Percentiles rank a stretch among this genome's conserved stretches.
These are phyloP conservation scores for Berghia stephanieae DNA, from an alignment of 1,140 invertebrate genomes.

Conservation along the genomic window DNA sequence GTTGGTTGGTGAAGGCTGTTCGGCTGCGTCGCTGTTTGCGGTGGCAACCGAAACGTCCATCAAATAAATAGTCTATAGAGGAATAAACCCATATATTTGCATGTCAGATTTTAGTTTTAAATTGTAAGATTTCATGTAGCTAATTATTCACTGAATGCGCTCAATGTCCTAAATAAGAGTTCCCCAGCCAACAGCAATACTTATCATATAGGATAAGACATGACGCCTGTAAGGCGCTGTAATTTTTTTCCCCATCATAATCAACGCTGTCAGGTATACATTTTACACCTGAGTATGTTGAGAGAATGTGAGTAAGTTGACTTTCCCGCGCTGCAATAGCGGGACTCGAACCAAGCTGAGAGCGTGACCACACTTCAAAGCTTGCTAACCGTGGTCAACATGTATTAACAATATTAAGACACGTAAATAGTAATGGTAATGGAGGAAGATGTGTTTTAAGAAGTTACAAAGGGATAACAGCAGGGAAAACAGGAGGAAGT, in stretches of 20 bases:
- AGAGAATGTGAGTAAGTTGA: not conserved
- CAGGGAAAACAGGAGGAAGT: no score
- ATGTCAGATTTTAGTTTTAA: not conserved
- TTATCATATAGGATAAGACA: no score
- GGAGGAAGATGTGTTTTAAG: not conserved
- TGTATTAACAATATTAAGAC: no score
- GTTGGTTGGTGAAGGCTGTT: constrained; percentile 92
- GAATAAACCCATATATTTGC: not conserved
- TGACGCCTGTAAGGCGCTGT: no score
- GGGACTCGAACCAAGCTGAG: no score
- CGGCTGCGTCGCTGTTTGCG: constrained; percentile 90
- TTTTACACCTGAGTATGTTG: no score
- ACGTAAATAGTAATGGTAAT: not conserved
- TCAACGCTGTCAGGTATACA: not conserved
- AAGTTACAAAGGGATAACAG: not conserved
- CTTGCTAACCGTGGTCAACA: no score
- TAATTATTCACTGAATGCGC: not conserved
- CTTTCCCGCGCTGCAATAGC: no score
- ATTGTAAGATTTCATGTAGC: not conserved
- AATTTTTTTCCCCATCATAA: not conserved
- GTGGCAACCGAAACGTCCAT: constrained; percentile 62
- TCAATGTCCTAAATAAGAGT: no score
- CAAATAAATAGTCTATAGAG: constrained; percentile 58
- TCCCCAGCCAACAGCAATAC: no score
- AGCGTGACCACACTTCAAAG: no score